Conservation (phyloP, 2,113 vertebrate species). For the Pristiophorus japonicus region DNA sequence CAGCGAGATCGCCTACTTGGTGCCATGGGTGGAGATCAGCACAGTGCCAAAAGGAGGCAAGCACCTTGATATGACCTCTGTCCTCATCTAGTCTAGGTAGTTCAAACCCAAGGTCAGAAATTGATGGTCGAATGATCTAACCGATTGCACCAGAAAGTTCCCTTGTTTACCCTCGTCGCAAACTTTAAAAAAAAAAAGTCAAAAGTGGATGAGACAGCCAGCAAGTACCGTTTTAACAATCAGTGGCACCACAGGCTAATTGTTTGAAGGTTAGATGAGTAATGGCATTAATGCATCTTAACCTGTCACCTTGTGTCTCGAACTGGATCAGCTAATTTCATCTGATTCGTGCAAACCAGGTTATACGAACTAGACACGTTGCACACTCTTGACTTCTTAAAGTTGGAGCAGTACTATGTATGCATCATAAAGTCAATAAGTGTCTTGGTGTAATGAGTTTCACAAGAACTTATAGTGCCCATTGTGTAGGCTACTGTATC, state of each 20-base stretch:
- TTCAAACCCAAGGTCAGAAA: background rate
- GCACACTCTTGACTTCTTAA: background rate
- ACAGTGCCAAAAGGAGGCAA: constrained; percentile 71
- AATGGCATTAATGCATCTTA: background rate
- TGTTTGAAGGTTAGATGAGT: background rate
- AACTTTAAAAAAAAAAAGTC: background rate
- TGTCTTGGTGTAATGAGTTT: background rate
- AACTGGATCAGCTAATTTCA: background rate
- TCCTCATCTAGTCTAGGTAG: background rate
- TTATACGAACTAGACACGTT: background rate
- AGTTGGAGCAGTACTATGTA: background rate
- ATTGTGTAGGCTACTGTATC: background rate
- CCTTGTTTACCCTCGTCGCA: background rate
- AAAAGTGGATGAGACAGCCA: background rate
- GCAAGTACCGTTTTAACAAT: background rate
- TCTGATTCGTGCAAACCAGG: background rate
- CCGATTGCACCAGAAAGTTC: background rate
- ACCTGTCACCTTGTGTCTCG: background rate
- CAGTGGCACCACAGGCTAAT: background rate
- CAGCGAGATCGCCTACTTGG: constrained; percentile 72
- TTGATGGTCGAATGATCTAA: background rate
- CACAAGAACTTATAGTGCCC: background rate
- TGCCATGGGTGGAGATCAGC: constrained; percentile 79
- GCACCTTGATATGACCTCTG: constrained; percentile 30
- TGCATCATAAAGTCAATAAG: background rate